Evolutionary conservation across 2,888 invertebrate species (phyloP).

Genomic region (Phengaris arion): DNA sequence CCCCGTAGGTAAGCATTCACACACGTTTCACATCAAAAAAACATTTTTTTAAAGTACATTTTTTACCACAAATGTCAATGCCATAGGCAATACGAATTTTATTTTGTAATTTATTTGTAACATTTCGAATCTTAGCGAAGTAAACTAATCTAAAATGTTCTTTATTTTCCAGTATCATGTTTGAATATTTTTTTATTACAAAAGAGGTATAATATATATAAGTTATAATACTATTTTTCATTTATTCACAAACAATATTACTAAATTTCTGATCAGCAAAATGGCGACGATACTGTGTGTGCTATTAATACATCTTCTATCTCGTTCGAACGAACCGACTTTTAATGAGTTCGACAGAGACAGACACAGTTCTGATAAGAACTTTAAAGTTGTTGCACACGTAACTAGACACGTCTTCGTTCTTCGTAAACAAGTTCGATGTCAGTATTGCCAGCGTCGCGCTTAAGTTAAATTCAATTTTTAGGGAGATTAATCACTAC

Average conservation of each 20-base stretch:
- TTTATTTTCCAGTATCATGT: not conserved
- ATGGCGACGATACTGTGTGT: slow-evolving; percentile 71
- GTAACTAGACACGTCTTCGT: slow-evolving; percentile 77
- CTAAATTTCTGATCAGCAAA: slow-evolving; percentile 68
- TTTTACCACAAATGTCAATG: slow-evolving; percentile 8
- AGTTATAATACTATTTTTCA: slow-evolving; percentile 1
- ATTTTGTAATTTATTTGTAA: slow-evolving; percentile 54
- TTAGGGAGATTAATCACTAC: slow-evolving; percentile 27
- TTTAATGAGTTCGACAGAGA: slow-evolving; percentile 52
- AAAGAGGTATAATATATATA: not conserved
- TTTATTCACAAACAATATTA: slow-evolving; percentile 47
- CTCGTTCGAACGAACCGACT: slow-evolving; percentile 48
- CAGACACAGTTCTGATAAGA: slow-evolving; percentile 58
- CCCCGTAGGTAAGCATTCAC: slow-evolving; percentile 58
- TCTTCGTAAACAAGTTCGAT: slow-evolving; percentile 71
- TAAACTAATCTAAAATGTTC: slow-evolving; percentile 6
- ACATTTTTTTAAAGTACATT: slow-evolving; percentile 21
- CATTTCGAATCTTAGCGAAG: slow-evolving; percentile 36
- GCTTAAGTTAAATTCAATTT: slow-evolving; percentile 35
- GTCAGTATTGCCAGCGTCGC: slow-evolving; percentile 57
- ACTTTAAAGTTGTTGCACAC: slow-evolving; percentile 66
- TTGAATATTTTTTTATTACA: not conserved
- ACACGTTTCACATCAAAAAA: slow-evolving; percentile 41
- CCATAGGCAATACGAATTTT: slow-evolving; percentile 34
- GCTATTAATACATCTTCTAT: slow-evolving; percentile 68